Evolutionary conservation across 2,888 invertebrate species (phyloP).

Genomic region (Ellobium chinense): DNA sequence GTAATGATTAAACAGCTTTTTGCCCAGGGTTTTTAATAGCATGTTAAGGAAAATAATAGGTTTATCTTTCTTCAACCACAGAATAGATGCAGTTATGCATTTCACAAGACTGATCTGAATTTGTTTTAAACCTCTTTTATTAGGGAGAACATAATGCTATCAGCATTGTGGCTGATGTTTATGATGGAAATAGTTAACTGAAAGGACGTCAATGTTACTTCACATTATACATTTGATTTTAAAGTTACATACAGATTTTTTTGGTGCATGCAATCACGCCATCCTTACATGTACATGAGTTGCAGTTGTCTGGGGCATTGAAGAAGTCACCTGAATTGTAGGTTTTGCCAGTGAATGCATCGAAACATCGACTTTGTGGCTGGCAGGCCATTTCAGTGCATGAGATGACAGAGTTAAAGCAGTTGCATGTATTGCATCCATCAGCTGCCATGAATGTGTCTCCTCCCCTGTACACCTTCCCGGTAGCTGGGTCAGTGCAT

Average conservation of each 20-base stretch:
- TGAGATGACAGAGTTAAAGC: not conserved
- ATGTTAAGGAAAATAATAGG: no score
- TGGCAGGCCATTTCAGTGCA: constrained; percentile 28
- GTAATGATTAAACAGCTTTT: no score
- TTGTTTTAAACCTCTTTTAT: no score
- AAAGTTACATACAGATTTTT: not conserved
- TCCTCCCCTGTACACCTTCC: not conserved
- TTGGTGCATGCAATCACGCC: constrained; percentile 1
- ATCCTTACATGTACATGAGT: not conserved
- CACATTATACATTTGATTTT: no score
- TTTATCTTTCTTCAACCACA: no score
- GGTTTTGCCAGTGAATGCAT: not conserved
- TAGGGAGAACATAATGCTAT: no score
- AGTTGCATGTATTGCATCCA: constrained; percentile 33
- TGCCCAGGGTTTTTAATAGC: no score
- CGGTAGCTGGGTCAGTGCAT: constrained; percentile 6
- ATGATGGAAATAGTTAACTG: no score
- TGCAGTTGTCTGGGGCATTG: constrained; percentile 6
- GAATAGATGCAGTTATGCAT: no score
- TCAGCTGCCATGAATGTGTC: constrained; percentile 8
- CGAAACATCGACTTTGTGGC: not conserved
- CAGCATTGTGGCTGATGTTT: no score
- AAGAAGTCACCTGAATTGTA: not conserved
- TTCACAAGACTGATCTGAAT: no score
- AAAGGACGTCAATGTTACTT: no score